These are phyloP conservation scores for Molorchus minor DNA, from an alignment of 2,888 invertebrate species.

Conservation along the genomic window DNA sequence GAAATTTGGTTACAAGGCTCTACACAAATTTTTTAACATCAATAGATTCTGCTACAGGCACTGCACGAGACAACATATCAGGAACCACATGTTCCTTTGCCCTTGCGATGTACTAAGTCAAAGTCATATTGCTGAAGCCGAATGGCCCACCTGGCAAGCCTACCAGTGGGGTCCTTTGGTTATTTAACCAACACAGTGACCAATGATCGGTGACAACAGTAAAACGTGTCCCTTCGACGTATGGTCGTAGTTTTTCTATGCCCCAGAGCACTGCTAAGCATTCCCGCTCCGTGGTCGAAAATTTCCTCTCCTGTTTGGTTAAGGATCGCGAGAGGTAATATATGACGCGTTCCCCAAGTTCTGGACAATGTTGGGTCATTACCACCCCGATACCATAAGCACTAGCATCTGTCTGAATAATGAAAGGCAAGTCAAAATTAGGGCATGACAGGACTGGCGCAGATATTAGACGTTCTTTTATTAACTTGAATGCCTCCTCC, in stretches of 20 bases:
- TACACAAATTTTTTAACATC: not conserved
- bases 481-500: constrained; percentile 23
- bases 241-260: constrained; percentile 37
- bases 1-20: not conserved
- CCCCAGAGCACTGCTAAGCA: constrained; percentile 36
- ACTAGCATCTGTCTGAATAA: constrained; percentile 27
- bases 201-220: no score
- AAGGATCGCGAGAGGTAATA: constrained; percentile 32
- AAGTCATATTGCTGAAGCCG: constrained; percentile 34
- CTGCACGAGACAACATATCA: constrained; percentile 29
- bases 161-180: constrained; percentile 36
- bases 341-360: constrained; percentile 35
- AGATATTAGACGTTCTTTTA: constrained; percentile 37
- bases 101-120: constrained; percentile 34
- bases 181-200: no score
- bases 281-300: constrained; percentile 35
- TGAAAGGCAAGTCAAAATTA: constrained; percentile 29
- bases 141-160: constrained; percentile 36
- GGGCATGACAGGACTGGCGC: constrained; percentile 42
- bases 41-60: constrained; percentile 19
- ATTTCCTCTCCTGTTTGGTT: constrained; percentile 29
- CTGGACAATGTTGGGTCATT: constrained; percentile 31
- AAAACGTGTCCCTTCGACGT: no score
- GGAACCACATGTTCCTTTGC: constrained; percentile 34
- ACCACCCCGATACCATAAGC: constrained; percentile 36